Percentiles rank a stretch among this genome's conserved stretches.
Evolutionary conservation across 2,113 vertebrate genomes (phyloP).

Genomic region (Rhinogobius similis): DNA sequence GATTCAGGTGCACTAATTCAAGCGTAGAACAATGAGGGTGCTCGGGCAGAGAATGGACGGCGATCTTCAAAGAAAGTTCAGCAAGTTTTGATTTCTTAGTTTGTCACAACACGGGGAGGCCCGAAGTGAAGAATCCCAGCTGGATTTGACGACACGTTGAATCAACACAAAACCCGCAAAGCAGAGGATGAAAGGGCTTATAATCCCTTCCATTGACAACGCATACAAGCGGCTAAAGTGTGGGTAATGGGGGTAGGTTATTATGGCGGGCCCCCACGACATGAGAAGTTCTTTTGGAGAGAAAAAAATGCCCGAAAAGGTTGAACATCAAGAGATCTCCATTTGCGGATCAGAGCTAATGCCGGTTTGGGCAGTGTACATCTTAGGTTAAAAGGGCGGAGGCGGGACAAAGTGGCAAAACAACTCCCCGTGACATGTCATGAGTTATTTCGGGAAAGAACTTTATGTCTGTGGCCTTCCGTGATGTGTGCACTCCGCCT

Average conservation of each 20-base stretch:
- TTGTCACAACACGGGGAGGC: slow-evolving; percentile 61
- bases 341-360: slow-evolving; percentile 26
- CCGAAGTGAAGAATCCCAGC: slow-evolving; percentile 59
- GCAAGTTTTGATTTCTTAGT: slow-evolving; percentile 48
- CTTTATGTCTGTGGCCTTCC: neutral
- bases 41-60: slow-evolving; percentile 57
- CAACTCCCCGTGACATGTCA: slow-evolving; percentile 8
- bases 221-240: slow-evolving; percentile 59
- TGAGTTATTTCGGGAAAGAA: slow-evolving; percentile 2
- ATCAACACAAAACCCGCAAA: slow-evolving; percentile 59
- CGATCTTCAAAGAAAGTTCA: slow-evolving; percentile 65
- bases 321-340: slow-evolving; percentile 35
- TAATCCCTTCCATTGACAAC: slow-evolving; percentile 67
- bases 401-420: neutral
- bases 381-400: neutral
- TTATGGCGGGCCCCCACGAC: slow-evolving; percentile 31
- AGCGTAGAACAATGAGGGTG: slow-evolving; percentile 67
- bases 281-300: slow-evolving; percentile 35
- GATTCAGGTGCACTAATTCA: slow-evolving; percentile 73
- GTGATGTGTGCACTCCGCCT: neutral
- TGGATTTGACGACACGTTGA: slow-evolving; percentile 60
- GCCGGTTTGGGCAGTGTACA: slow-evolving; percentile 6
- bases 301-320: slow-evolving; percentile 21
- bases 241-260: slow-evolving; percentile 69
- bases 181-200: slow-evolving; percentile 70